Conservation (phyloP, 2,113 vertebrate genomes). For the Nymphicus hollandicus region DNA sequence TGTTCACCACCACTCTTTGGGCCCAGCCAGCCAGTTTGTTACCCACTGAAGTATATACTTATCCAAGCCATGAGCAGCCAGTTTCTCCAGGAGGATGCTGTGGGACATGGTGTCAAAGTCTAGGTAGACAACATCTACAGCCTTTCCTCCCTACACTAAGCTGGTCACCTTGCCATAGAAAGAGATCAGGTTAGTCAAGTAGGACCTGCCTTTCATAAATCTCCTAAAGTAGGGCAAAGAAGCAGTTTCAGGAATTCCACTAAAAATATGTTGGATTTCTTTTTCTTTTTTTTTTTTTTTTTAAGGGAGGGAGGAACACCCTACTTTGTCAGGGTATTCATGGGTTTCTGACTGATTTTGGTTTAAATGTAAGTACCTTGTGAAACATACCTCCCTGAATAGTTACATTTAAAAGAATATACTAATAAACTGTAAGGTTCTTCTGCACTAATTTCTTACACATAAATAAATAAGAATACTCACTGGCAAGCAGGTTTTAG, state of each 20-base stretch:
- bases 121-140: neutral
- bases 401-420: neutral
- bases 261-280: neutral
- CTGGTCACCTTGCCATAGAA: rapidly evolving
- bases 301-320: neutral
- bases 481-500: neutral
- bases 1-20: neutral
- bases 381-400: neutral
- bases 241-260: neutral
- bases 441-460: neutral
- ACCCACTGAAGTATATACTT: neutral
- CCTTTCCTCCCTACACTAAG: neutral
- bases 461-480: neutral
- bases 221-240: neutral
- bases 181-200: neutral
- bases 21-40: neutral
- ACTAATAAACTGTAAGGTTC: rapidly evolving
- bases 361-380: neutral
- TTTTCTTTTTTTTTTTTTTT: neutral
- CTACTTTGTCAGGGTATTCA: neutral
- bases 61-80: neutral
- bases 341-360: neutral
- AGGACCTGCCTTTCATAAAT: neutral
- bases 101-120: neutral
- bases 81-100: neutral